Conservation (phyloP, 2,888 invertebrate genomes). For the Ephialtes manifestator region DNA sequence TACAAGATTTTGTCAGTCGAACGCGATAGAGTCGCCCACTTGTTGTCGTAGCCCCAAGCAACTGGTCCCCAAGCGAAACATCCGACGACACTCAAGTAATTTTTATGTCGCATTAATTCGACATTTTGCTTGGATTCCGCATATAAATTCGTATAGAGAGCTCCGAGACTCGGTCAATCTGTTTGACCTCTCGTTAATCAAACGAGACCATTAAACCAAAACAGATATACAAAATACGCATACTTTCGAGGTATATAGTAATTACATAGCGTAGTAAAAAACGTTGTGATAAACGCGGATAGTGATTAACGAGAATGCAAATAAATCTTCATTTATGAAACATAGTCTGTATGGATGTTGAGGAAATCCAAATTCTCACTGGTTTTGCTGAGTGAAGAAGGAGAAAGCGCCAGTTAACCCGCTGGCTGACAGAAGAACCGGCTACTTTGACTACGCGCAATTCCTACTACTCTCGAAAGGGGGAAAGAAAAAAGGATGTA, state of each 20-base stretch:
- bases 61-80: conserved; percentile 47
- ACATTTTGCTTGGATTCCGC: conserved; percentile 62
- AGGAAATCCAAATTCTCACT: conserved; percentile 5
- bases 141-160: conserved; percentile 28
- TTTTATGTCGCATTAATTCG: conserved; percentile 70
- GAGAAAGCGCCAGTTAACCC: conserved; percentile 45
- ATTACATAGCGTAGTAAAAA: conserved; percentile 48
- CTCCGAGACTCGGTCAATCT: conserved; percentile 56
- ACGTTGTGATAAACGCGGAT: conserved; percentile 36
- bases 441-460: conserved; percentile 69
- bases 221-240: conserved; percentile 20
- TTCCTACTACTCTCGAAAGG: conserved; percentile 40
- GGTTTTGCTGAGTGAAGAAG: conserved; percentile 1
- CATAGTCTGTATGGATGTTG: conserved; percentile 12
- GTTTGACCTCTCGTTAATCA: conserved; percentile 67
- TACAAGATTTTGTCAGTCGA: conserved; percentile 74
- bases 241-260: conserved; percentile 48
- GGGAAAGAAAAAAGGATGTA: conserved; percentile 49
- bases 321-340: conserved; percentile 50
- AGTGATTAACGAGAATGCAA: conserved; percentile 61
- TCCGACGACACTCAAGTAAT: conserved; percentile 59
- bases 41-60: conserved; percentile 60
- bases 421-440: conserved; percentile 55
- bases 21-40: conserved; percentile 73
- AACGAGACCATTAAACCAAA: conserved; percentile 41